Conservation (phyloP, 2,113 vertebrate genomes). For the Oreotrochilus melanogaster region DNA sequence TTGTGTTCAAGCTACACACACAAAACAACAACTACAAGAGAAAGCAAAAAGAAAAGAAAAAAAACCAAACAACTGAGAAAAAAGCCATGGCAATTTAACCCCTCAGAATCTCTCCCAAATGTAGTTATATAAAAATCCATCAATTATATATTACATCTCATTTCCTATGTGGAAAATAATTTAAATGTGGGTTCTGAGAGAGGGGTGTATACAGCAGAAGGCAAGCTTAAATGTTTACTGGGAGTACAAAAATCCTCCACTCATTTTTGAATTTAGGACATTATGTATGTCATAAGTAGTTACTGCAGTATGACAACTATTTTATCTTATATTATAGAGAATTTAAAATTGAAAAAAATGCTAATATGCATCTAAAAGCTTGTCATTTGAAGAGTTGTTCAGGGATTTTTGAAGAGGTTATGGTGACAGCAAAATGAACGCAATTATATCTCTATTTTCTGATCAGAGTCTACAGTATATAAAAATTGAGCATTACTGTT, state of each 20-base stretch:
- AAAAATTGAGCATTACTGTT: slow-evolving; percentile 76
- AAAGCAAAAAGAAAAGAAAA: background rate
- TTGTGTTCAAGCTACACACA: slow-evolving; percentile 23
- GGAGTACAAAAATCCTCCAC: slow-evolving; percentile 72
- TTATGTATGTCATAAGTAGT: slow-evolving; percentile 82
- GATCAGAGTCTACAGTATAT: slow-evolving; percentile 78
- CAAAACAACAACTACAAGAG: background rate
- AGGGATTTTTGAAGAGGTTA: slow-evolving; percentile 85
- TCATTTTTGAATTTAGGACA: slow-evolving; percentile 84
- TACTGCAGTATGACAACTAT: slow-evolving; percentile 80
- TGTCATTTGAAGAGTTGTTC: slow-evolving; percentile 87
- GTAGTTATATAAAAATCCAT: slow-evolving; percentile 54
- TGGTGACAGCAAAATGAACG: slow-evolving; percentile 87
- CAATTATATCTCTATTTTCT: slow-evolving; percentile 87
- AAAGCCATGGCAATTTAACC: slow-evolving; percentile 27
- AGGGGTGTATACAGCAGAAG: slow-evolving; percentile 54
- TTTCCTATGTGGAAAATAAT: slow-evolving; percentile 60
- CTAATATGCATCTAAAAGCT: slow-evolving; percentile 88
- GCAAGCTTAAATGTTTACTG: slow-evolving; percentile 75
- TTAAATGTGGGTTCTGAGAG: slow-evolving; percentile 58
- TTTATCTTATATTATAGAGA: slow-evolving; percentile 80
- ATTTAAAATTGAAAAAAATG: slow-evolving; percentile 86
- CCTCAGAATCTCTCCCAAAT: slow-evolving; percentile 45
- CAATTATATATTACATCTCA: slow-evolving; percentile 66
- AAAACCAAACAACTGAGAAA: background rate